Evolutionary conservation across 2,888 invertebrate genomes (phyloP).

Genomic region (Argyra leucocephala): DNA sequence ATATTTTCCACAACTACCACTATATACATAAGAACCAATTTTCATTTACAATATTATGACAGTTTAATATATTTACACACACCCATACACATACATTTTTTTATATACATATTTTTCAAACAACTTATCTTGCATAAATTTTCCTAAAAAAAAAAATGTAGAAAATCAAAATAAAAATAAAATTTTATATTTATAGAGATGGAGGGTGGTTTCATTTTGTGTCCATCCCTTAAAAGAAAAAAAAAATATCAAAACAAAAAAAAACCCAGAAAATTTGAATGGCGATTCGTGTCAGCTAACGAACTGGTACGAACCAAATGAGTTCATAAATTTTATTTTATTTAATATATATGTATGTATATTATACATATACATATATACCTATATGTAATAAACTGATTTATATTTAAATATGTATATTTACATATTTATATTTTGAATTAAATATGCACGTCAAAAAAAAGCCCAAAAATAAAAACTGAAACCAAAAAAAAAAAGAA

Average conservation of each 20-base stretch:
- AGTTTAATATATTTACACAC: background rate
- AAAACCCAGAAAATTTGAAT: conserved; percentile 20
- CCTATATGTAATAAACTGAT: background rate
- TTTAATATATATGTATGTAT: background rate
- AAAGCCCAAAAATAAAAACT: background rate
- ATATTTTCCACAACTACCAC: background rate
- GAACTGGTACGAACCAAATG: conserved; percentile 21
- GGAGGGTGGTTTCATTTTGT: conserved; percentile 23
- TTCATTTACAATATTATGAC: background rate
- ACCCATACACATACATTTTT: background rate
- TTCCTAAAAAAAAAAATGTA: too few species aligned
- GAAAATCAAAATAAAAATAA: background rate
- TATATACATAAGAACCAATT: background rate
- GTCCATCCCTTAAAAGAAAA: conserved; percentile 22
- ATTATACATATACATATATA: background rate
- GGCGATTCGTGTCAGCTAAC: conserved; percentile 23
- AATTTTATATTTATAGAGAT: conserved; percentile 2
- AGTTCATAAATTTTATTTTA: conserved; percentile 23
- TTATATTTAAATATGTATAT: background rate
- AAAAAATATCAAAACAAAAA: too few species aligned
- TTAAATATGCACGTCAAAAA: background rate
- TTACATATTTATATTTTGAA: background rate
- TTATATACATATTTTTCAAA: background rate
- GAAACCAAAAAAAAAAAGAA: background rate
- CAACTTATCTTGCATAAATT: too few species aligned